Conservation (phyloP, 2,888 invertebrate species). For the Agrilus mali region DNA sequence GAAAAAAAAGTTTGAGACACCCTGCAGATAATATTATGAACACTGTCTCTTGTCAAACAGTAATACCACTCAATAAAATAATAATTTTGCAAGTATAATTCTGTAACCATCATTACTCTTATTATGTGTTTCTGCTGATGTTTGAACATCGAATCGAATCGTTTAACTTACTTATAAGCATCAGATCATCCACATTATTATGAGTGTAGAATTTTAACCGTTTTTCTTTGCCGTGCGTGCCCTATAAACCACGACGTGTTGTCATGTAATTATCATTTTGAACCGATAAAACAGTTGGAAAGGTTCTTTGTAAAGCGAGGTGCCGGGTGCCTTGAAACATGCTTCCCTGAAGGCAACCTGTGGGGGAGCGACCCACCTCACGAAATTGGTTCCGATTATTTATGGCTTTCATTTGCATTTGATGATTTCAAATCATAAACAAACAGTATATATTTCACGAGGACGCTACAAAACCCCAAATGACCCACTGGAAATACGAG, state of each 20-base stretch:
- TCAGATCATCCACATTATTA: no score
- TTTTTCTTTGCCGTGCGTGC: slow-evolving; percentile 13
- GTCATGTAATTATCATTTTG: slow-evolving; percentile 34
- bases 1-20: no score
- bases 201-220: neutral
- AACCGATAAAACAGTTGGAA: slow-evolving; percentile 31
- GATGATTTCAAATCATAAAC: slow-evolving; percentile 5
- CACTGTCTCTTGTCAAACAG: no score
- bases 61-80: no score
- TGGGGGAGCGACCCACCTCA: slow-evolving; percentile 24
- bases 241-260: slow-evolving; percentile 30
- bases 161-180: neutral
- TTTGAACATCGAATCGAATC: neutral
- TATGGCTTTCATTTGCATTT: slow-evolving; percentile 16
- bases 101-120: no score
- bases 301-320: slow-evolving; percentile 26
- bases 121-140: neutral
- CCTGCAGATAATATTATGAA: no score
- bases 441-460: no score
- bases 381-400: slow-evolving; percentile 21
- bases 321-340: slow-evolving; percentile 33
- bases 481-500: no score
- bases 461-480: no score
- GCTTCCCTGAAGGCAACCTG: slow-evolving; percentile 26
- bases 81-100: no score